Evolutionary conservation across 1,140 invertebrate genomes (phyloP), one percentile per base, ranked within the genome.

Genomic region (Caligus rogercresseyi): DNA sequence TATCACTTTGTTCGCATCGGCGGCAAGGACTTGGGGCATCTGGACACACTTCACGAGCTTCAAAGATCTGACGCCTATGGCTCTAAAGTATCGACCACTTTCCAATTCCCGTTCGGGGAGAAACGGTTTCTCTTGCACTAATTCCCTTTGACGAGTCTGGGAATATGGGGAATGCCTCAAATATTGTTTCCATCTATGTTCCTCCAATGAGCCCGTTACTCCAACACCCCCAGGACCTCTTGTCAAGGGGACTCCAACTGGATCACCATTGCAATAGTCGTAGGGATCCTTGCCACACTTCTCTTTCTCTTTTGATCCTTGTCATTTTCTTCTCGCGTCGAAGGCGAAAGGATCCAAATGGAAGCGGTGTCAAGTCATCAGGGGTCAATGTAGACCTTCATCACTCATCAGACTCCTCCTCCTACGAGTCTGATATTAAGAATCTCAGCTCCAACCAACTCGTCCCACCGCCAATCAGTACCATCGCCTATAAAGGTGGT

Each of bases 91-190:
- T 21, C n/a, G 16, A 63, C 18, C n/a, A 11, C 21, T 23, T 63
- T 20, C 56, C n/a, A 21, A 25, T 63, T 26, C 14, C 56, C 21
- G 15, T 53, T 21, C 25, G 23, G n/a, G 53, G 25, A 14, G n/a
- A 43, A n/a, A n/a, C n/a, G 31, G 7, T n/a, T 43, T 43, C 54
- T 25, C 23, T 63, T n/a, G 61, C 18, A 15, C 16, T 63, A 19
- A 57, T 21, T 56, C 43, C 52, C 16, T 23, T 56, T 63, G 61
- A 63, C 20, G 61, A 63, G 3, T 19, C 54, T 54, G 61, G 61
- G 3, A 63, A 63, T 25, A 19, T 19, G 16, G 61, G 18, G n/a
- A 25, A 25, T 18, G 52, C 57, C 18, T 63, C 61, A 19, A 63
- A 63, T 20, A 63, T 63, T 59, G 61, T 55, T 13, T 23, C 15